These are phyloP conservation scores for Scaptomyza montana DNA, from an alignment of 1,140 invertebrate genomes.

Conservation along the genomic window DNA sequence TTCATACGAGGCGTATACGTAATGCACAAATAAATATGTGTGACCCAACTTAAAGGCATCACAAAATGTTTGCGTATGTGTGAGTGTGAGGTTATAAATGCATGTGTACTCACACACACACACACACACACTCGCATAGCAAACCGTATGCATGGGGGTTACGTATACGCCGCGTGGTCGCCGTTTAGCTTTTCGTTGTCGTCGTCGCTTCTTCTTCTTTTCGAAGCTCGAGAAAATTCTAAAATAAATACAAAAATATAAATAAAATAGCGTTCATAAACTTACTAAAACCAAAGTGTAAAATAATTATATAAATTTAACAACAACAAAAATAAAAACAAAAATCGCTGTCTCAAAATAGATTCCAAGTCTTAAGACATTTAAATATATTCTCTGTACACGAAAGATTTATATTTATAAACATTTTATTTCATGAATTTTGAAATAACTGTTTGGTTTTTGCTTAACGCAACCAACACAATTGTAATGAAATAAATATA, in stretches of 20 bases:
- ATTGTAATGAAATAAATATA: slow-evolving; percentile 35
- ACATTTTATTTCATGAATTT: slow-evolving; percentile 13
- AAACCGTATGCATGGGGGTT: slow-evolving; percentile 52
- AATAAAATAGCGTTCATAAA: slow-evolving; percentile 4
- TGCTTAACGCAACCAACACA: background rate
- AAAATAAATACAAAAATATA: slow-evolving; percentile 9
- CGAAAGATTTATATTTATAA: background rate
- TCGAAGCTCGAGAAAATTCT: slow-evolving; percentile 55
- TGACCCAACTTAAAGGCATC: slow-evolving; percentile 22
- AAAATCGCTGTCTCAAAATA: background rate
- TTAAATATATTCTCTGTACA: too few relatives aligned
- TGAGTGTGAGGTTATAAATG: too few relatives aligned
- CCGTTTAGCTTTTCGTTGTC: slow-evolving; percentile 19
- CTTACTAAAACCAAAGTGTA: background rate
- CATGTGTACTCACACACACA: slow-evolving; percentile 1
- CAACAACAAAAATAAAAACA: background rate
- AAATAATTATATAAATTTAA: background rate
- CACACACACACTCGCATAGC: slow-evolving; percentile 4
- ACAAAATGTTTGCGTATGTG: background rate
- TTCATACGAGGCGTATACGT: slow-evolving; percentile 41
- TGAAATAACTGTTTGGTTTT: background rate
- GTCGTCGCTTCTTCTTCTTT: background rate
- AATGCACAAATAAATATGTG: slow-evolving; percentile 33
- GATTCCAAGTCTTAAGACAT: background rate
- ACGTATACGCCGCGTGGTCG: slow-evolving; percentile 79